Conservation (phyloP, 1,140 invertebrate species). For the Aphaenogaster ashmeadi region DNA sequence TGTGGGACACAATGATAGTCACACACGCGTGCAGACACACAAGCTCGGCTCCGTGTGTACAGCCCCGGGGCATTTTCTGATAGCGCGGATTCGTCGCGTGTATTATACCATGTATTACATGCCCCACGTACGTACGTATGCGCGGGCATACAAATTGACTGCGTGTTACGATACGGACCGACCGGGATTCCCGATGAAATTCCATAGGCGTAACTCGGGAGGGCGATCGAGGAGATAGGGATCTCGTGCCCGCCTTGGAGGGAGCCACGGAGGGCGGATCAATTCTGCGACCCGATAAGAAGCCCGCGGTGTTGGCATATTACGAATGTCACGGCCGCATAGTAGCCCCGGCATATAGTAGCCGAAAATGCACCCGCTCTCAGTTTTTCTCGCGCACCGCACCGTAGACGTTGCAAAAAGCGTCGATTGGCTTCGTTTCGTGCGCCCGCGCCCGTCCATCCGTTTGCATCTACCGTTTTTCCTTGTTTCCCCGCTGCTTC, state of each 20-base stretch:
- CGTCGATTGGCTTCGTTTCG: constrained; percentile 48
- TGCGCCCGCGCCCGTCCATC: too few species aligned
- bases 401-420: neutral
- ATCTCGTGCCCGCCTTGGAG: constrained; percentile 10
- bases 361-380: neutral
- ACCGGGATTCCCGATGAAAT: constrained; percentile 45
- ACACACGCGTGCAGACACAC: neutral
- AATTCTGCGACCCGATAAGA: constrained; percentile 51
- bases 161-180: constrained; percentile 54
- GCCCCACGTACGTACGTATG: constrained; percentile 47
- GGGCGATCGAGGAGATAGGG: neutral
- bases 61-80: constrained; percentile 48
- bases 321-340: constrained; percentile 54
- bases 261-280: constrained; percentile 5
- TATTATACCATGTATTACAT: constrained; percentile 64
- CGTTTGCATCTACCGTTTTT: constrained; percentile 22
- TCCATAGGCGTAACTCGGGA: constrained; percentile 45
- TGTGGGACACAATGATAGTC: neutral
- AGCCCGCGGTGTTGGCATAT: constrained; percentile 53
- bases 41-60: neutral
- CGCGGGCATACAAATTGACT: constrained; percentile 50
- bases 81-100: constrained; percentile 56
- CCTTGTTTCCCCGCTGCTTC: neutral
- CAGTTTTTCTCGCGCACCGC: neutral
- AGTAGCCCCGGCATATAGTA: neutral